Evolutionary conservation across 1,140 invertebrate genomes (phyloP), one percentile per base, ranked within the genome.

Genomic region (Neomicropteryx cornuta): DNA sequence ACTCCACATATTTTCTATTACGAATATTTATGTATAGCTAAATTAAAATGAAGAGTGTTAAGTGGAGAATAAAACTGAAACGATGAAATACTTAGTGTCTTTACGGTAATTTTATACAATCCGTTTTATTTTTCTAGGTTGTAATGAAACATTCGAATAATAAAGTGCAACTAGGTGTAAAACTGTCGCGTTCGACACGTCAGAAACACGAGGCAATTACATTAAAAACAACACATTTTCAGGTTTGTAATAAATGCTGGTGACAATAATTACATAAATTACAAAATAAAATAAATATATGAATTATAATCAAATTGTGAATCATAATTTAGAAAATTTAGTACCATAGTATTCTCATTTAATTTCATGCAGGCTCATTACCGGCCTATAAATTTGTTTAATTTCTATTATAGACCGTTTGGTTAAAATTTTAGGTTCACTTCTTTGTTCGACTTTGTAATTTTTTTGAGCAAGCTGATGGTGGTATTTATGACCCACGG

Each of bases 101-200:
- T 10, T 32, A 38, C 31, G 33, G 30, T 8, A 16, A 36, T 42
- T 17, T 30, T 38, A 18, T 38, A 32, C 5, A 43, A 30, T 23
- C 21, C 29, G 30, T 20, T 39, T 10, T 41, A 8, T 34, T 43
- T 35, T 48, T 48, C 33, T 21, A 68, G 65, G 58, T 68, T 10
- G 62, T 61, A 0, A 44, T 66, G 31, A 57, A 60, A 32, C 50
- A 66, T 44, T 52, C 65, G 17, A 57, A 68, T 46, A 65, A 55
- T 41, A 50, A 56, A 43, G 59, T 66, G 11, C 65, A 68, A 42
- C 35, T 63, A 16, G 65, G 59, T 47, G 63, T 66, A 4, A 57
- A 53, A 48, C 43, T 66, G n/a, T 68, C 65, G 6, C 50, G 55
- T 28, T 52, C 50, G n/a, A n/a, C n/a, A n/a, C n/a, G n/a, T 3